phyloP scores from a whole-genome alignment of 2,113 vertebrate genomes.

The Ictalurus furcatus region DNA sequence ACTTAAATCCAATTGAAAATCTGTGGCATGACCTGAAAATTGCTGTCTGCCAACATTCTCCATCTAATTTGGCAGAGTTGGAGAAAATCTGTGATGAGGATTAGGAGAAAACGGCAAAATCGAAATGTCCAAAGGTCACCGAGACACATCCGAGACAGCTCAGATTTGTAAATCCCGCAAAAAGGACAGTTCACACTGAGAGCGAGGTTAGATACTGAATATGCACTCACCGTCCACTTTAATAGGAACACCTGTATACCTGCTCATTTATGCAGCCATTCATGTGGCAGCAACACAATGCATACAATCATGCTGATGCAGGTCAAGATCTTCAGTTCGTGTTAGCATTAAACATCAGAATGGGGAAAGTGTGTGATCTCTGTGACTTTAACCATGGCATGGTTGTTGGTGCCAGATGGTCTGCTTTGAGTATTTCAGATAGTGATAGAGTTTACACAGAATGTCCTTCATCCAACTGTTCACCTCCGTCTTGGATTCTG shows the following conservation, averaged over 20 bases:
- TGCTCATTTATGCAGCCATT: no score
- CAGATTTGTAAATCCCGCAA: background rate
- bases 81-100: background rate
- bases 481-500: background rate
- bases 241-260: no score
- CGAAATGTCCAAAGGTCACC: background rate
- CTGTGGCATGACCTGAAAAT: background rate
- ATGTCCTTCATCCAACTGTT: background rate
- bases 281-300: no score
- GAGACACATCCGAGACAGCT: background rate
- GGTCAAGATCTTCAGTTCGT: no score
- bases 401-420: no score
- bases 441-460: background rate
- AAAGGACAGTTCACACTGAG: background rate
- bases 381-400: background rate
- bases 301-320: no score
- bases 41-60: conserved; percentile 7
- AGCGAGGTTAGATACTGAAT: no score
- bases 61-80: background rate
- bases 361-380: no score
- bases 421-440: no score
- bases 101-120: background rate
- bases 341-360: no score
- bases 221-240: no score
- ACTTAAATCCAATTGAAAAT: background rate